A percentile compares a stretch with the other conserved stretches of the same genome.
phyloP scores from a whole-genome alignment of 2,113 vertebrate genomes.

The Trogon surrucura region DNA sequence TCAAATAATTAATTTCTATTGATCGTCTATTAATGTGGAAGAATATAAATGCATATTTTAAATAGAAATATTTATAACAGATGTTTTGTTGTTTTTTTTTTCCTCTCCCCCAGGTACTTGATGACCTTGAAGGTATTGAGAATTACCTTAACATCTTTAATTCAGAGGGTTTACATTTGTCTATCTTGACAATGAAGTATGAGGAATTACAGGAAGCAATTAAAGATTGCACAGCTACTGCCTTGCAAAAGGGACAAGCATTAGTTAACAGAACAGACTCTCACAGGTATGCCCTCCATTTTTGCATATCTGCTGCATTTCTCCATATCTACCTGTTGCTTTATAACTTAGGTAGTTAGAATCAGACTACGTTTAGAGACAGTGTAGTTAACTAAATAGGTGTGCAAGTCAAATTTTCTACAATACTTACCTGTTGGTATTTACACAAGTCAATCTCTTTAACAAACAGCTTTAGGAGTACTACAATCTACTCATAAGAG shows the following conservation, averaged over 20 bases:
- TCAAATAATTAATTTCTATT: not conserved
- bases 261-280: conserved; percentile 77
- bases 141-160: conserved; percentile 74
- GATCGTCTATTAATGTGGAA: not conserved
- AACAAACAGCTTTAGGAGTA: not conserved
- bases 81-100: not conserved
- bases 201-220: conserved; percentile 76
- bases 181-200: conserved; percentile 72
- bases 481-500: not conserved
- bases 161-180: conserved; percentile 70
- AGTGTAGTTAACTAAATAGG: not conserved
- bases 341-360: not conserved
- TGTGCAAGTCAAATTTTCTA: not conserved
- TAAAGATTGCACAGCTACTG: conserved; percentile 68
- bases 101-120: conserved; percentile 75
- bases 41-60: not conserved
- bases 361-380: not conserved
- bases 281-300: conserved; percentile 70
- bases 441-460: not conserved
- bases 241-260: conserved; percentile 79
- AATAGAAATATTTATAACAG: conserved; percentile 30
- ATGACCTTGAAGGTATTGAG: conserved; percentile 79
- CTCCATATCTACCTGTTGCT: not conserved
- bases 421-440: not conserved
- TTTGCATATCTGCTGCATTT: not conserved